Conservation (phyloP, 1,140 invertebrate species). For the Rhyacophila brunnea region DNA sequence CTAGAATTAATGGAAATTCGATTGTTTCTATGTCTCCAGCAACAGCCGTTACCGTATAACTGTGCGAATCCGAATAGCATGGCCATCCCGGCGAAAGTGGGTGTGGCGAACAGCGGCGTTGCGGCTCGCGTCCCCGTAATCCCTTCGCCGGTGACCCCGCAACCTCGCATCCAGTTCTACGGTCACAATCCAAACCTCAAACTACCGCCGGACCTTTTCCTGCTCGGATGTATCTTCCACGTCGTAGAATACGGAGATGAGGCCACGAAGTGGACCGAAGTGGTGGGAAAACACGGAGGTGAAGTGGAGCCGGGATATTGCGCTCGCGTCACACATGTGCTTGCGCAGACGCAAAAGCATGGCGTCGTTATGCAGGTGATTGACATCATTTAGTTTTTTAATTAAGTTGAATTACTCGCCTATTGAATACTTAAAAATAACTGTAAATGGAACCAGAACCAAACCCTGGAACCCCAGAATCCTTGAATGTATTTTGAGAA, state of each 20-base stretch:
- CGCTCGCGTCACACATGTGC: slow-evolving; percentile 83
- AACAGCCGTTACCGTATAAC: no score
- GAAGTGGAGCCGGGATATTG: slow-evolving; percentile 85
- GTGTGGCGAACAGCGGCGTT: not conserved
- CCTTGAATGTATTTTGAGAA: no score
- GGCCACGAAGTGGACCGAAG: slow-evolving; percentile 70
- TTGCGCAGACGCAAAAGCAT: slow-evolving; percentile 87
- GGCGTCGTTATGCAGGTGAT: slow-evolving; percentile 81
- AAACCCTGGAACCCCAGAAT: no score
- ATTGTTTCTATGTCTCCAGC: no score
- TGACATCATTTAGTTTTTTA: no score
- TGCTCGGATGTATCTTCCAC: slow-evolving; percentile 90
- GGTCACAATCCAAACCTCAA: slow-evolving; percentile 85
- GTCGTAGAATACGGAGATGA: slow-evolving; percentile 71
- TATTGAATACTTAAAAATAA: no score
- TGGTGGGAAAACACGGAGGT: slow-evolving; percentile 84
- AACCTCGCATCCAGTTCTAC: slow-evolving; percentile 73
- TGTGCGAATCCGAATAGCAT: no score
- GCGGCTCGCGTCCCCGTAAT: slow-evolving; percentile 2
- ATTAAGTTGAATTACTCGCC: no score
- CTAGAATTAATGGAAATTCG: not conserved
- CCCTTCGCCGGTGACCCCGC: slow-evolving; percentile 50
- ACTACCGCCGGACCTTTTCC: slow-evolving; percentile 82
- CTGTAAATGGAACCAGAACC: no score
- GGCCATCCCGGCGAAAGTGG: no score